These are phyloP conservation scores for Cathartes aura DNA, from an alignment of 2,113 vertebrate genomes.

Conservation along the genomic window DNA sequence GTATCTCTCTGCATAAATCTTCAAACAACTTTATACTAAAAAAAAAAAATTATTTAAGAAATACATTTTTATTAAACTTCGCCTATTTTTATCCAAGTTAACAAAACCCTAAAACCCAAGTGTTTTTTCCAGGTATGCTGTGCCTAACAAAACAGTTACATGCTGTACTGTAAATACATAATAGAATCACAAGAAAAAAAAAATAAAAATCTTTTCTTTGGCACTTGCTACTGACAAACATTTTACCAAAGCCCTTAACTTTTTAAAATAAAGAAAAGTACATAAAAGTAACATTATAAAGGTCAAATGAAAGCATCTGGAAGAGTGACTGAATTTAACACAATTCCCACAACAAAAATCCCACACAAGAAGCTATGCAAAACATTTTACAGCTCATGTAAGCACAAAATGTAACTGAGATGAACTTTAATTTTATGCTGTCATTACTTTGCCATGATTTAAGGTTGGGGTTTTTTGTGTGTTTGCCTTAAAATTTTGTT, in stretches of 20 bases:
- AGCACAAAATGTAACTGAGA: conserved; percentile 10
- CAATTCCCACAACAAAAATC: conserved; percentile 47
- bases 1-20: not conserved
- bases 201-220: conserved; percentile 39
- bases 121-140: not conserved
- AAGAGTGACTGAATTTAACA: conserved; percentile 46
- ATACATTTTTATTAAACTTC: not conserved
- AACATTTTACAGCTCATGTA: conserved; percentile 9
- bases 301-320: conserved; percentile 63
- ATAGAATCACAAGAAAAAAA: not conserved
- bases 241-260: conserved; percentile 12
- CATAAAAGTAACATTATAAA: conserved; percentile 43
- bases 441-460: not conserved
- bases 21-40: not conserved
- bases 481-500: not conserved
- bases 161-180: conserved; percentile 2
- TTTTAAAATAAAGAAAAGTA: conserved; percentile 38
- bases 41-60: not conserved
- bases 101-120: not conserved
- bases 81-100: not conserved
- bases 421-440: not conserved
- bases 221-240: conserved; percentile 38
- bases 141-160: not conserved
- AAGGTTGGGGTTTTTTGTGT: not conserved
- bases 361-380: conserved; percentile 52